Evolutionary conservation across 2,888 invertebrate genomes (phyloP).

Genomic region (Agonopterix heracliana): DNA sequence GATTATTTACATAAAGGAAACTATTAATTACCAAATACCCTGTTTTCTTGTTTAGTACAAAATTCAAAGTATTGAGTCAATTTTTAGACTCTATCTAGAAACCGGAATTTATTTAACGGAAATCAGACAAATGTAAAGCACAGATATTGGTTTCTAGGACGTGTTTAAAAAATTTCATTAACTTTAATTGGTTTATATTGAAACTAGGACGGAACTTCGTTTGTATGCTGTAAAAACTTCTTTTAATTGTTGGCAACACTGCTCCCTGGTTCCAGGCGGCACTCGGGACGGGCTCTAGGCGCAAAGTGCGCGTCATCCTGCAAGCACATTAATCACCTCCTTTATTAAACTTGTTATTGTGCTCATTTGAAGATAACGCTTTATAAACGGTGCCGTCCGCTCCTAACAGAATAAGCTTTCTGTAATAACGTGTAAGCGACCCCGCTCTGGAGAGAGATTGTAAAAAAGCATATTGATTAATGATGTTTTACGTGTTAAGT

Average conservation of each 20-base stretch:
- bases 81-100: too few species aligned
- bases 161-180: too few species aligned
- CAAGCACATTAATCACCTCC: constrained; percentile 70
- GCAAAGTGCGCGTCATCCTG: constrained; percentile 73
- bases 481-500: constrained; percentile 30
- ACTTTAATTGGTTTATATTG: too few species aligned
- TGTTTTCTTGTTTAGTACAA: too few species aligned
- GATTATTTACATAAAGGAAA: too few species aligned
- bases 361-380: constrained; percentile 73
- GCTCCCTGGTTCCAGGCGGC: constrained; percentile 34
- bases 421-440: constrained; percentile 70
- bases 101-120: too few species aligned
- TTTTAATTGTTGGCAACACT: constrained; percentile 39
- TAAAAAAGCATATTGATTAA: constrained; percentile 64
- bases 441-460: constrained; percentile 38
- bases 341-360: constrained; percentile 75
- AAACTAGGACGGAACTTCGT: too few species aligned
- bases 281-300: constrained; percentile 31
- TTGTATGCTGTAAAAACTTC: neutral
- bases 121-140: too few species aligned
- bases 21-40: too few species aligned
- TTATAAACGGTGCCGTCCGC: constrained; percentile 75
- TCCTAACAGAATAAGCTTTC: constrained; percentile 68
- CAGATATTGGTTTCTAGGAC: too few species aligned
- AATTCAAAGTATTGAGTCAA: too few species aligned